Evolutionary conservation across 2,113 vertebrate genomes (phyloP).

Genomic region (Oryzias curvinotus): DNA sequence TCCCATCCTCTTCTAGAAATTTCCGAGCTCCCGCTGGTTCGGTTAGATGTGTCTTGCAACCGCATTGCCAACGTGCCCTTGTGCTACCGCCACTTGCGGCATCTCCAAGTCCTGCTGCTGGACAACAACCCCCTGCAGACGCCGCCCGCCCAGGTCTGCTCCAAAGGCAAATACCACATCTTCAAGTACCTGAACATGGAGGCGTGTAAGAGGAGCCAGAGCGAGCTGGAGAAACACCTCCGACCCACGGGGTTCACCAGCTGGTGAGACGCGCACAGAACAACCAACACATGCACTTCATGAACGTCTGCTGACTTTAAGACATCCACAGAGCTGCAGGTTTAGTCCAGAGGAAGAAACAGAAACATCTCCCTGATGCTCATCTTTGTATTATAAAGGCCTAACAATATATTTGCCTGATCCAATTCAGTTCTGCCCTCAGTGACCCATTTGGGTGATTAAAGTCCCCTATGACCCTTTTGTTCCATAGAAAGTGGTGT

Average conservation of each 20-base stretch:
- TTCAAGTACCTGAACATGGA: slow-evolving; percentile 90
- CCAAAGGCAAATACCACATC: slow-evolving; percentile 90
- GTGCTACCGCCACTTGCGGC: slow-evolving; percentile 86
- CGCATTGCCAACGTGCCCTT: slow-evolving; percentile 83
- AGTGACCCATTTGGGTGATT: too few species aligned
- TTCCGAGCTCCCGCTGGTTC: slow-evolving; percentile 85
- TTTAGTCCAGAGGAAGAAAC: too few species aligned
- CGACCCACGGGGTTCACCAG: slow-evolving; percentile 82
- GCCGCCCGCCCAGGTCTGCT: slow-evolving; percentile 88
- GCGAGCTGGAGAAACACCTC: slow-evolving; percentile 79
- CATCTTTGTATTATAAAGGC: too few species aligned
- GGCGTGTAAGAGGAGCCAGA: slow-evolving; percentile 78
- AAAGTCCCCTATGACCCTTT: too few species aligned
- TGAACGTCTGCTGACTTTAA: too few species aligned
- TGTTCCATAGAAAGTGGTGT: too few species aligned
- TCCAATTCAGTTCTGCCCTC: too few species aligned
- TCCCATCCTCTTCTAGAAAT: slow-evolving; percentile 73
- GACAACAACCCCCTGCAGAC: slow-evolving; percentile 90
- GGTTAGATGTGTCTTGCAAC: slow-evolving; percentile 91
- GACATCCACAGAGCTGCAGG: too few species aligned
- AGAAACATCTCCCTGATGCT: too few species aligned
- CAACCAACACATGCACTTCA: too few species aligned
- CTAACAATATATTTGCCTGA: too few species aligned
- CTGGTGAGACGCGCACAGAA: slow-evolving; percentile 75
- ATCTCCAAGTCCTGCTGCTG: slow-evolving; percentile 84